A percentile compares a stretch with the other conserved stretches of the same genome.
Conservation (phyloP, 2,888 invertebrate species). For the Lingula anatina region DNA sequence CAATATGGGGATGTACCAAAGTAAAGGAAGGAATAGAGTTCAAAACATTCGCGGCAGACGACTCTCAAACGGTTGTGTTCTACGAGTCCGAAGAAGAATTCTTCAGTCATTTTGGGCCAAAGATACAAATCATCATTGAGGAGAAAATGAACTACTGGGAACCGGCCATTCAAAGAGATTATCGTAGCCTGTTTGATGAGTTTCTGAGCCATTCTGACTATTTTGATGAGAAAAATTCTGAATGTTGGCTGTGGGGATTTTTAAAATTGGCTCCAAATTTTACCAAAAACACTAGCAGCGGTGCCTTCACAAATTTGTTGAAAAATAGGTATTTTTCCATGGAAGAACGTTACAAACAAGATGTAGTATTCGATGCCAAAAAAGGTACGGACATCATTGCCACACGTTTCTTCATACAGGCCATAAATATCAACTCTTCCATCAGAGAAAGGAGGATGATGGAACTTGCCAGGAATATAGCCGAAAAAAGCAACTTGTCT, state of each 20-base stretch:
- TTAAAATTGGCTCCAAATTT: too few species aligned
- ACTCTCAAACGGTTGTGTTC: background rate
- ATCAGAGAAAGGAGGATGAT: background rate
- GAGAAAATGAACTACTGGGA: background rate
- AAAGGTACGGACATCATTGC: background rate
- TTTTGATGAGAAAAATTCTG: background rate
- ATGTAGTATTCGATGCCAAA: too few species aligned
- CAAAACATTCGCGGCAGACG: background rate
- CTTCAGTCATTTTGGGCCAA: background rate
- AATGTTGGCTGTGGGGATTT: background rate
- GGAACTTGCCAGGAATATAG: background rate
- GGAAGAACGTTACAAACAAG: too few species aligned
- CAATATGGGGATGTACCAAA: background rate
- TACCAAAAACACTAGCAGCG: too few species aligned
- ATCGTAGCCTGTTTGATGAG: background rate
- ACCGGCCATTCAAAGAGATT: background rate
- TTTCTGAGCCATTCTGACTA: background rate
- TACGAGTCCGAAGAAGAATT: background rate
- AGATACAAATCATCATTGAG: background rate
- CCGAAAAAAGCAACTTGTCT: background rate
- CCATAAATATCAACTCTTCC: background rate
- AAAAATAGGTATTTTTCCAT: too few species aligned
- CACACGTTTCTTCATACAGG: background rate
- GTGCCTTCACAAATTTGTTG: too few species aligned
- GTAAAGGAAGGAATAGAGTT: background rate